phyloP scores from a whole-genome alignment of 2,888 invertebrate species.

The Odontomyia ornata region DNA sequence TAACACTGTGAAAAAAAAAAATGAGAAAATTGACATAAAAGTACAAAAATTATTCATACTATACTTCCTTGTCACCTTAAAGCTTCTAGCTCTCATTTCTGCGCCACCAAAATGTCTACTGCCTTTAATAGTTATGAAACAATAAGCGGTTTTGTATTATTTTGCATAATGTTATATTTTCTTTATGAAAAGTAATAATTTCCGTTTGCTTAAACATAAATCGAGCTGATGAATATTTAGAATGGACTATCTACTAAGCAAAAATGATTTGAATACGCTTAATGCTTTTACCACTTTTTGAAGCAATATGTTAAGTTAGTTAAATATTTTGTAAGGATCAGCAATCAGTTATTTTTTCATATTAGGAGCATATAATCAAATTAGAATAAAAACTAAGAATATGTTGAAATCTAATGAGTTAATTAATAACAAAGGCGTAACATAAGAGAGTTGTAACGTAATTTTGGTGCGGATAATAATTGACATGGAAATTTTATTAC shows the following conservation, averaged over 20 bases:
- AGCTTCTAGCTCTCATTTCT: slow-evolving; percentile 47
- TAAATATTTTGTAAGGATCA: neutral
- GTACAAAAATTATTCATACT: slow-evolving; percentile 3
- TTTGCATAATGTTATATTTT: slow-evolving; percentile 6
- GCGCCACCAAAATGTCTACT: slow-evolving; percentile 50
- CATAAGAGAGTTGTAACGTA: too few species aligned
- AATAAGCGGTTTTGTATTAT: slow-evolving; percentile 9
- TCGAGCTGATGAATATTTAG: slow-evolving; percentile 6
- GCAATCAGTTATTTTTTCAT: too few species aligned
- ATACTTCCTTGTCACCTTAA: slow-evolving; percentile 64
- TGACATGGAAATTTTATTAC: neutral
- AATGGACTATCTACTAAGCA: slow-evolving; percentile 18
- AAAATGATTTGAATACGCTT: slow-evolving; percentile 45
- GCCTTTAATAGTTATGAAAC: slow-evolving; percentile 35
- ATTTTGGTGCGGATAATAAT: too few species aligned
- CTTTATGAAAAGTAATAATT: slow-evolving; percentile 3
- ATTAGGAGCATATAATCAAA: neutral
- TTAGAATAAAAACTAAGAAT: neutral
- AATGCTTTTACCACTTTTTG: slow-evolving; percentile 44
- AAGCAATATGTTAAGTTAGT: neutral
- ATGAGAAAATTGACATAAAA: slow-evolving; percentile 28
- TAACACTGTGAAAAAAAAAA: slow-evolving; percentile 61
- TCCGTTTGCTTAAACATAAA: slow-evolving; percentile 31
- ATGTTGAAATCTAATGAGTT: neutral
- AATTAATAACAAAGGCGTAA: neutral